phyloP scores from a whole-genome alignment of 1,140 invertebrate genomes.

The Luehdorfia chinensis region DNA sequence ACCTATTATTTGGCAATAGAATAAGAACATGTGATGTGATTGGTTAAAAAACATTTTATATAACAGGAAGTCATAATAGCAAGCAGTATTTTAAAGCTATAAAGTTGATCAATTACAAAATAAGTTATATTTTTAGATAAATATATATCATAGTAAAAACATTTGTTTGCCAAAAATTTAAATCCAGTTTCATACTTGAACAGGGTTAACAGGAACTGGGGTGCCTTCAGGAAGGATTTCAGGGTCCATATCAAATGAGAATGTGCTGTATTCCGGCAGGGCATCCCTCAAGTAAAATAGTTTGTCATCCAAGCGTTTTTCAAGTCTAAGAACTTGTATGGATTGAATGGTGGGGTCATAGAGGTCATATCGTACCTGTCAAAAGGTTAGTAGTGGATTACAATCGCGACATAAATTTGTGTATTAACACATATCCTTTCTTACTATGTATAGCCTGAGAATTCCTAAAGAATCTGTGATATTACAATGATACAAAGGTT shows the following conservation, averaged over 20 bases:
- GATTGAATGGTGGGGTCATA: conserved; percentile 96
- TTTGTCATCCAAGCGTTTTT: conserved; percentile 95
- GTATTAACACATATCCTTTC: too few species aligned
- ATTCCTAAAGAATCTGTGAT: too few species aligned
- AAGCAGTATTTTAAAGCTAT: too few species aligned
- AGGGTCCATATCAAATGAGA: conserved; percentile 94
- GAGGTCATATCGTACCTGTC: conserved; percentile 91
- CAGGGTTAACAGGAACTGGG: conserved; percentile 90
- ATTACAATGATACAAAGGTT: too few species aligned
- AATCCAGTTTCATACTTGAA: conserved; percentile 81
- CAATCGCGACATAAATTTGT: too few species aligned
- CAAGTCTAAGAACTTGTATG: conserved; percentile 93
- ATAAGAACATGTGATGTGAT: neutral
- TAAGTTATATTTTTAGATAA: too few species aligned
- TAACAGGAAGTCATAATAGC: too few species aligned
- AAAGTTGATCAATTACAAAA: too few species aligned
- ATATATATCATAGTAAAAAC: too few species aligned
- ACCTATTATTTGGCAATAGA: neutral
- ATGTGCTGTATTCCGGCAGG: conserved; percentile 94
- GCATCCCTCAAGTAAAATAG: conserved; percentile 95
- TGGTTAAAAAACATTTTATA: too few species aligned
- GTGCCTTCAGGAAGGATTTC: conserved; percentile 86
- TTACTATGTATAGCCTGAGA: too few species aligned
- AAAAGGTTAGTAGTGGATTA: too few species aligned
- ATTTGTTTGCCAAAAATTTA: neutral